These are phyloP conservation scores for Caenorhabditis auriculariae DNA, from an alignment of 2,888 invertebrate genomes.

Conservation along the genomic window DNA sequence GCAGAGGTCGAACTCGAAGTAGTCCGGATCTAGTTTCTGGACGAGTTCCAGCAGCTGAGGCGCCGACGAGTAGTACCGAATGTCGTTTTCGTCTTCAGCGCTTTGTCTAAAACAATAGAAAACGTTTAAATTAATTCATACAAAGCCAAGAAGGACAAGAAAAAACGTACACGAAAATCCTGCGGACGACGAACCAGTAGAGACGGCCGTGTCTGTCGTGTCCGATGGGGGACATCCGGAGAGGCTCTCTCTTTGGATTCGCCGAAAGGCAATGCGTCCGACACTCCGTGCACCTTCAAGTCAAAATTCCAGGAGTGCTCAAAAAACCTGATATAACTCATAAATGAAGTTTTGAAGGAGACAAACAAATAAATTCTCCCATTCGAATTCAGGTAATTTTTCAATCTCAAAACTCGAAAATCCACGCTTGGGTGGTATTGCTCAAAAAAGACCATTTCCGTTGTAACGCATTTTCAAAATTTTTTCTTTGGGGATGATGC, in stretches of 20 bases:
- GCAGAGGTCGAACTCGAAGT: conserved; percentile 46
- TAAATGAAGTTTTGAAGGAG: neutral
- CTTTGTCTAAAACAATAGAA: conserved; percentile 3
- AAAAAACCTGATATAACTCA: neutral
- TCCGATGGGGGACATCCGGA: conserved; percentile 89
- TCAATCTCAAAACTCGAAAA: conserved; percentile 3
- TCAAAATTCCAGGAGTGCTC: too few relatives aligned
- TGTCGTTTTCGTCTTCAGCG: conserved; percentile 69
- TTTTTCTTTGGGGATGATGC: too few relatives aligned
- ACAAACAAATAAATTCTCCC: neutral
- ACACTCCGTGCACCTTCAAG: conserved; percentile 77
- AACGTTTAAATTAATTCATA: too few relatives aligned
- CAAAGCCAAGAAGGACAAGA: neutral
- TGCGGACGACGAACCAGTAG: conserved; percentile 91
- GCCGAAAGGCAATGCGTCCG: conserved; percentile 77
- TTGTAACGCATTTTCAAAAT: too few relatives aligned
- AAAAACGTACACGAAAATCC: conserved; percentile 84
- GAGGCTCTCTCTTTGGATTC: conserved; percentile 77
- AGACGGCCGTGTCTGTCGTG: conserved; percentile 93
- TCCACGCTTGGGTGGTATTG: conserved; percentile 4
- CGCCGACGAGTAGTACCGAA: conserved; percentile 88
- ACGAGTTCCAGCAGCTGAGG: conserved; percentile 76
- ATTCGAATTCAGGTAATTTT: neutral
- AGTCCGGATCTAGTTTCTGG: conserved; percentile 34
- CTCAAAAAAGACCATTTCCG: too few relatives aligned